phyloP scores from a whole-genome alignment of 2,888 invertebrate species.

The Cordilura impudica region DNA sequence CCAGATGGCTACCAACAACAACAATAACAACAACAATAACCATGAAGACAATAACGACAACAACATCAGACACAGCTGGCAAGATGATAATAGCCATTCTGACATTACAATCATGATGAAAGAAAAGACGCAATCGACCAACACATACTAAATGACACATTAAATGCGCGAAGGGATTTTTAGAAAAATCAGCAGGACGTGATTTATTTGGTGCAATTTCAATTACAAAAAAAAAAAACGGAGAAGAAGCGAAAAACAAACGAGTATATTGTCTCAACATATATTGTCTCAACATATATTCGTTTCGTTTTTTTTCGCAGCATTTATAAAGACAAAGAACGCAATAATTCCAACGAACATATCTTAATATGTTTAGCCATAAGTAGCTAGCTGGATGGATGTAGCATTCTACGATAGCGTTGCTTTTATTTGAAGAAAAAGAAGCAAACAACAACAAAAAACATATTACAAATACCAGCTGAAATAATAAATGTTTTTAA shows the following conservation, averaged over 20 bases:
- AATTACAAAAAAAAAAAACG: slow-evolving; percentile 9
- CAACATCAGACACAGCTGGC: background rate
- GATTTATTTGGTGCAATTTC: slow-evolving; percentile 59
- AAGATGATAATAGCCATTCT: background rate
- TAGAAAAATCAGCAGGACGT: slow-evolving; percentile 55
- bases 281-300: too few relatives aligned
- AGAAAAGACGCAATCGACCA: background rate
- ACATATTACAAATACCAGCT: slow-evolving; percentile 47
- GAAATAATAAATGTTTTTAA: slow-evolving; percentile 48
- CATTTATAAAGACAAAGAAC: background rate
- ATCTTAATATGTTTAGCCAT: too few relatives aligned
- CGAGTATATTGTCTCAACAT: slow-evolving; percentile 8
- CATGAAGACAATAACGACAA: background rate
- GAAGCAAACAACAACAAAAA: background rate
- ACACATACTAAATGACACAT: slow-evolving; percentile 41
- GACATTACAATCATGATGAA: background rate
- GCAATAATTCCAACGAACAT: background rate
- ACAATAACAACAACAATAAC: background rate
- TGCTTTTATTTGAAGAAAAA: background rate
- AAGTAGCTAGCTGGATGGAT: too few relatives aligned
- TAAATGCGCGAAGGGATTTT: slow-evolving; percentile 59
- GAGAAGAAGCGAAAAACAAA: slow-evolving; percentile 1
- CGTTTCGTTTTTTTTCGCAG: too few relatives aligned
- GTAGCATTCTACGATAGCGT: background rate
- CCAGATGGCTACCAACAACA: slow-evolving; percentile 16